Base-by-base conservation (phyloP, 2,888 invertebrate genomes). In the Stenchaetothrips biformis region DNA sequence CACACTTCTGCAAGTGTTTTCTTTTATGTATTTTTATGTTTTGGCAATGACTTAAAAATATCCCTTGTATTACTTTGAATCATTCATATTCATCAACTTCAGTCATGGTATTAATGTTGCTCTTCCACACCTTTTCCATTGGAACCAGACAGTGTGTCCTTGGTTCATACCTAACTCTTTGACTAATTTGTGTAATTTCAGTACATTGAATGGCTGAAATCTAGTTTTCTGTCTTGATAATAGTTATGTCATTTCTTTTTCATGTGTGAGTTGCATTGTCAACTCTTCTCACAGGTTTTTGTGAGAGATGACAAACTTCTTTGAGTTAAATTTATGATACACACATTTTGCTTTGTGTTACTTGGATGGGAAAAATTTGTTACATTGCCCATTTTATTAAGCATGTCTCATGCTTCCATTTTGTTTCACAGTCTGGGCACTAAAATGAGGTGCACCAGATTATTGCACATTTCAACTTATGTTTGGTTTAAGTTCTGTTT, bases 401-500 rank as follows among this genome's bases (percentile, higher is more conserved):
- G 67, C 67, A 74, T 74, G 25, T 25, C 67, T 25, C 25, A 53
- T 25, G 67, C 21, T 21, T 74, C 53, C 53, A 18, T 53, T 13
- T 18, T 74, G 67, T 67, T 67, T 67, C 67, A 67, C 67, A 67
- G 21, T 21, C 21, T 67, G 21, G 67, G 11, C 25, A 11, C 67
- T 74, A 11, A 7, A 25, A 25, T 74, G 25, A 74, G 25, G 67
- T 74, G 25, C 18, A 74, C 67, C 25, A 74, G 25, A 74, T 21
- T 25, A 7, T 21, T 25, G 67, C 67, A 74, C 67, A 74, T 74
- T 74, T 25, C 21, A 67, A 67, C n/a, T 67, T n/a, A 67, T 53
- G 37, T 53, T 53, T 3, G 21, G 21, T 67, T 21, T 88, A 87
- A 88, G 86, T 25, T 86, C 88, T 87, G 7, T 37, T 48, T 25